Conservation (phyloP, 2,797 vertebrate species). For the Scomberomorus guttatus region DNA sequence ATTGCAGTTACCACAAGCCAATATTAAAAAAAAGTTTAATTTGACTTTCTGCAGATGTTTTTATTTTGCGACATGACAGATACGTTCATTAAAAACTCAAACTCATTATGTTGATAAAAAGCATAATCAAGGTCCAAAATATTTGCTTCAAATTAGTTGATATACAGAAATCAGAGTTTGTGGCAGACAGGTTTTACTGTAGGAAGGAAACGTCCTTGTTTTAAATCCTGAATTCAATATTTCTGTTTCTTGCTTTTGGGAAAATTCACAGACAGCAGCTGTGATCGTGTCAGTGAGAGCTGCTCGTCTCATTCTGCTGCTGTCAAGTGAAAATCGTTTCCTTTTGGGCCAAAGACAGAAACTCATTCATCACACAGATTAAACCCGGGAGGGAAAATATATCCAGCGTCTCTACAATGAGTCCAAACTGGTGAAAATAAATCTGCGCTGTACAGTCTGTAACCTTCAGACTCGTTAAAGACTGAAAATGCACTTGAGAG, state of each 20-base stretch:
- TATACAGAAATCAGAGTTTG: no score
- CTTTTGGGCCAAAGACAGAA: conserved; percentile 39
- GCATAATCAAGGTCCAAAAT: no score
- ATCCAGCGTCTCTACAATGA: background rate
- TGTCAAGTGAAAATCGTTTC: conserved; percentile 24
- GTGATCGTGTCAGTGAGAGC: conserved; percentile 2
- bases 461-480: conserved; percentile 19
- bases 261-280: background rate
- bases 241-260: background rate
- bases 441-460: background rate
- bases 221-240: no score
- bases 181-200: no score
- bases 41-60: no score
- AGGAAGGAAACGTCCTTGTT: no score
- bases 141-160: no score
- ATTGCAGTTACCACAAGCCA: no score
- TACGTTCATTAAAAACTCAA: no score
- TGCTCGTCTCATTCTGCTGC: conserved; percentile 28
- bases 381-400: conserved; percentile 8
- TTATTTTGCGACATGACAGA: no score
- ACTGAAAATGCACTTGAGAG: conserved; percentile 29
- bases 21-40: no score
- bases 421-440: background rate
- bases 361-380: conserved; percentile 38
- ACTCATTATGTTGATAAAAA: no score